phyloP scores from a whole-genome alignment of 1,140 invertebrate species.

The Wasmannia auropunctata region DNA sequence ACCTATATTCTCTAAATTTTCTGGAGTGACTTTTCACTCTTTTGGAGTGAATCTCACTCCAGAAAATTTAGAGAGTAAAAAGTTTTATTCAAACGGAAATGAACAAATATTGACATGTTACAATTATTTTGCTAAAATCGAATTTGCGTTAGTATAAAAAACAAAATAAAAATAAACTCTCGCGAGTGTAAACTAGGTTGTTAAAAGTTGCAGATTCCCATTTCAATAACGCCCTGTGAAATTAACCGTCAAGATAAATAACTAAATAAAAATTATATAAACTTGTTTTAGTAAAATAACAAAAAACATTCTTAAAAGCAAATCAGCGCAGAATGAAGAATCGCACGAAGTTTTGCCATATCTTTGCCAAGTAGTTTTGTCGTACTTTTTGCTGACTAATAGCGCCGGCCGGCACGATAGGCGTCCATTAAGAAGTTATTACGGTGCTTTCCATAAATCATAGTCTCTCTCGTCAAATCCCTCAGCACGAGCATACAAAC shows the following conservation, averaged over 20 bases:
- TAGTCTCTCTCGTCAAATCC: conserved; percentile 57
- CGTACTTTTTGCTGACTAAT: conserved; percentile 45
- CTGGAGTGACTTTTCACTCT: too few relatives aligned
- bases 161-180: background rate
- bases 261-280: conserved; percentile 6
- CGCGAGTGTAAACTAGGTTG: background rate
- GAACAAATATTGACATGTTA: background rate
- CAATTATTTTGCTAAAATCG: background rate
- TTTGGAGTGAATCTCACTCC: too few relatives aligned
- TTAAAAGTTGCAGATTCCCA: background rate
- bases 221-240: background rate
- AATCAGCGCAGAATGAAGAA: conserved; percentile 1
- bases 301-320: background rate
- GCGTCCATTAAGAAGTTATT: conserved; percentile 65
- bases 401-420: conserved; percentile 55
- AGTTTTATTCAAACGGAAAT: background rate
- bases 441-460: conserved; percentile 67
- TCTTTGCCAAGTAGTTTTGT: conserved; percentile 13
- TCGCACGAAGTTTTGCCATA: background rate
- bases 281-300: background rate
- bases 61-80: background rate
- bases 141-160: background rate
- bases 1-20: too few relatives aligned
- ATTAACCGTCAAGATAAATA: background rate
- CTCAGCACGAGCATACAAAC: conserved; percentile 55